phyloP scores from a whole-genome alignment of 1,140 invertebrate species.

The Brachionus sp. region DNA sequence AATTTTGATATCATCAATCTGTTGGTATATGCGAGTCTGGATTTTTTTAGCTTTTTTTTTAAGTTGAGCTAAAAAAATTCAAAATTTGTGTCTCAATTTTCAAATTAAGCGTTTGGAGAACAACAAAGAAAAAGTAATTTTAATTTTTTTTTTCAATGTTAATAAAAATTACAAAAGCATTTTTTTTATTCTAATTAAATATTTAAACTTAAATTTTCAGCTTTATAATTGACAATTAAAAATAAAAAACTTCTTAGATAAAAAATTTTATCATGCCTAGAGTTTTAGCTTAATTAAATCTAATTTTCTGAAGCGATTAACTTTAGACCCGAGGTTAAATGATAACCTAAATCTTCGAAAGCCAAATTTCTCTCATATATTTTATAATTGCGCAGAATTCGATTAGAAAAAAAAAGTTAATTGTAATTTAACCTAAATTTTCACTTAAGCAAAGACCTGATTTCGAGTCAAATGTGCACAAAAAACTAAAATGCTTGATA shows the following conservation, averaged over 20 bases:
- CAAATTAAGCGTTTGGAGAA: neutral
- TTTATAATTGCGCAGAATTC: neutral
- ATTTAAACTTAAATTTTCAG: neutral
- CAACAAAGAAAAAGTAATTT: neutral
- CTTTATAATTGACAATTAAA: neutral
- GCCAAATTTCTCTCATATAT: too few relatives aligned
- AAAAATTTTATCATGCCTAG: neutral
- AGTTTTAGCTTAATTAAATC: too few relatives aligned
- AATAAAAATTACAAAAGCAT: neutral
- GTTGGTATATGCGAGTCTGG: too few relatives aligned
- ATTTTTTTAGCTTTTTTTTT: too few relatives aligned
- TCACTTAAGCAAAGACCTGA: neutral
- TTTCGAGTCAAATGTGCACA: neutral
- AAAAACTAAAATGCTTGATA: neutral
- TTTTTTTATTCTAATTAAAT: neutral
- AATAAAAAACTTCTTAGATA: neutral
- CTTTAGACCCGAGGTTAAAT: neutral
- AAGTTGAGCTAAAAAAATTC: too few relatives aligned
- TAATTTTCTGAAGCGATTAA: neutral
- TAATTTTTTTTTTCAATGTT: neutral
- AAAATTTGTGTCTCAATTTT: too few relatives aligned
- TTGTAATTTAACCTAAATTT: conserved; percentile 25
- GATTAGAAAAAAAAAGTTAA: neutral
- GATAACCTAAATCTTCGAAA: neutral
- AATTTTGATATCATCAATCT: too few relatives aligned